Evolutionary conservation across 2,888 invertebrate genomes (phyloP).

Genomic region (Coenonympha glycerion): DNA sequence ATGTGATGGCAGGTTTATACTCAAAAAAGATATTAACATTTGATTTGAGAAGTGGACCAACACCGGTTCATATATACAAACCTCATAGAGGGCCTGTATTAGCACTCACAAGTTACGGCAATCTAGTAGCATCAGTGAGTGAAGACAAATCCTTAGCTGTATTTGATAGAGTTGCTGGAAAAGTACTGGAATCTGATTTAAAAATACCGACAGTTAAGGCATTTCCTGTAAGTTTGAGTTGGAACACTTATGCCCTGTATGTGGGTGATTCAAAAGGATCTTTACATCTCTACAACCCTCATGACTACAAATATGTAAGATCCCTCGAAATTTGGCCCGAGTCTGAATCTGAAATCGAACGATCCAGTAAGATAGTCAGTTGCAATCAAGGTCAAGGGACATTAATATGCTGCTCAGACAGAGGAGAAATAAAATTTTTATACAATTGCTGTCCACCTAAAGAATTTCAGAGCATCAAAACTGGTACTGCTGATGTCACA

Average conservation of each 20-base stretch:
- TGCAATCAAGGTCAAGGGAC: constrained; percentile 58
- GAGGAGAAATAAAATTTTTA: constrained; percentile 65
- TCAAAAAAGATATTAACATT: constrained; percentile 73
- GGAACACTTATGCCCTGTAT: constrained; percentile 58
- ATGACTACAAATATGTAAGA: constrained; percentile 44
- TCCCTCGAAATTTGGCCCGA: constrained; percentile 59
- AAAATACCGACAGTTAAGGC: constrained; percentile 57
- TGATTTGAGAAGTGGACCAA: constrained; percentile 63
- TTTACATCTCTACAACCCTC: constrained; percentile 60
- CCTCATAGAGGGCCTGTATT: constrained; percentile 74
- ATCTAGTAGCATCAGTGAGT: constrained; percentile 74
- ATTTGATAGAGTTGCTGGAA: constrained; percentile 73
- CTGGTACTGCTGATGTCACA: constrained; percentile 60
- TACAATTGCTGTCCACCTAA: constrained; percentile 64
- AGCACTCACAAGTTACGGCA: constrained; percentile 49
- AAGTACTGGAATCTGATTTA: constrained; percentile 52
- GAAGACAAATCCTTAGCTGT: constrained; percentile 76
- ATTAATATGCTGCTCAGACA: constrained; percentile 63
- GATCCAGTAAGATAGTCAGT: constrained; percentile 60
- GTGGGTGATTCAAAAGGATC: constrained; percentile 66
- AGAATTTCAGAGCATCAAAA: constrained; percentile 50
- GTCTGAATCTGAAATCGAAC: constrained; percentile 44
- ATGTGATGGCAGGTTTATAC: constrained; percentile 73
- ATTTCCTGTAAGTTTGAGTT: constrained; percentile 62
- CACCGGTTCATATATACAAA: constrained; percentile 59